Conservation (phyloP, 2,113 vertebrate genomes). For the Cacatua alba region DNA sequence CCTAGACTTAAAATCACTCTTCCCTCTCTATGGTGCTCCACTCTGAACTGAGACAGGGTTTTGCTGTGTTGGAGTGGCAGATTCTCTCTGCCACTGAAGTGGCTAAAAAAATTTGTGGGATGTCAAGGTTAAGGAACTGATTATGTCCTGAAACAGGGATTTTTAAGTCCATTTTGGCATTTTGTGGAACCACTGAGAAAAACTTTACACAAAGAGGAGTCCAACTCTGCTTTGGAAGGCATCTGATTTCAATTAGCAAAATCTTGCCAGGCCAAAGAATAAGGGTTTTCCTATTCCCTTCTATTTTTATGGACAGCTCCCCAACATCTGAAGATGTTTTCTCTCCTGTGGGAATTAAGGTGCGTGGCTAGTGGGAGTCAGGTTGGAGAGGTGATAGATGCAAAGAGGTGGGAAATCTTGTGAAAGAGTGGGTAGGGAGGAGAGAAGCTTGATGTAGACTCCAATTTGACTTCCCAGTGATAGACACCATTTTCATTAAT, state of each 20-base stretch:
- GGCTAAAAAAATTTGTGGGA: neutral
- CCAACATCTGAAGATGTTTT: neutral
- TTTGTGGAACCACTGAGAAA: neutral
- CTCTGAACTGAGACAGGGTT: neutral
- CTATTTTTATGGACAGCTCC: neutral
- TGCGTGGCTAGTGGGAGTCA: neutral
- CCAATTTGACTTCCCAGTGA: neutral
- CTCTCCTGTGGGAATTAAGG: neutral
- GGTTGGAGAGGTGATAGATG: neutral
- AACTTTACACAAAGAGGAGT: neutral
- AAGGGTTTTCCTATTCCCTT: neutral
- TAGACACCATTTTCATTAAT: constrained; percentile 34
- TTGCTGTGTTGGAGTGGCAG: neutral
- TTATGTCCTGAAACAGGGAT: neutral
- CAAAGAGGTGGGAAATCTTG: neutral
- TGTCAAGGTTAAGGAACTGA: neutral
- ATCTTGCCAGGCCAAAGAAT: neutral
- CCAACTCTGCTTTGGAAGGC: neutral
- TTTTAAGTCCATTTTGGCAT: neutral
- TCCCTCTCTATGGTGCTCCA: neutral
- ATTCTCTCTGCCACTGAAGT: neutral
- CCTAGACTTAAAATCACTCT: neutral
- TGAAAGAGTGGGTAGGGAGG: neutral
- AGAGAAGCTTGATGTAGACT: neutral
- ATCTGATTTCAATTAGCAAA: neutral